These are phyloP conservation scores for Globodera ellingtonae DNA, from an alignment of 1,140 invertebrate species.

Conservation along the genomic window DNA sequence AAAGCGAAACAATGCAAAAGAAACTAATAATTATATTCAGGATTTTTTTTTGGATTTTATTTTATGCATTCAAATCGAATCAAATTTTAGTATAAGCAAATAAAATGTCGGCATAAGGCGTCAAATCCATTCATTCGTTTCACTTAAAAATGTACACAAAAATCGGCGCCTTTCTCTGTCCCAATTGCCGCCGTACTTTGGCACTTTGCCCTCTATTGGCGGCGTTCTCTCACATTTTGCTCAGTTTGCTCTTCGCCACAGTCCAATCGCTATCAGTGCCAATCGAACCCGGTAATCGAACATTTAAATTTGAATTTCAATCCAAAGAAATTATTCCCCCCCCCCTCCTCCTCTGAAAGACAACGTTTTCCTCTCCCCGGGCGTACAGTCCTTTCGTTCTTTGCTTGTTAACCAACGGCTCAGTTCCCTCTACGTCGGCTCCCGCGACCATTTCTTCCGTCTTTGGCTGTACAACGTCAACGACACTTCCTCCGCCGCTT, in stretches of 20 bases:
- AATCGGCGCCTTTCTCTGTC: not conserved
- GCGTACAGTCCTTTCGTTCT: not conserved
- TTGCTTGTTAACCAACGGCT: not conserved
- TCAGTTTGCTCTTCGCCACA: not conserved
- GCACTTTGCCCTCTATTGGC: not conserved
- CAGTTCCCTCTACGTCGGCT: slow-evolving; percentile 61
- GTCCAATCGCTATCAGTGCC: not conserved
- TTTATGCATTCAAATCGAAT: too few relatives aligned
- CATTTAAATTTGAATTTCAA: too few relatives aligned
- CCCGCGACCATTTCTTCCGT: slow-evolving; percentile 54
- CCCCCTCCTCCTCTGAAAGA: not conserved
- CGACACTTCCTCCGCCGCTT: slow-evolving; percentile 56
- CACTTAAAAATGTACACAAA: too few relatives aligned
- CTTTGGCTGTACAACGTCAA: slow-evolving; percentile 64
- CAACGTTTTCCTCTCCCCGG: not conserved
- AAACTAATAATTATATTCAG: too few relatives aligned
- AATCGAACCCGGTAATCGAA: not conserved
- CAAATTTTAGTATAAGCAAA: too few relatives aligned
- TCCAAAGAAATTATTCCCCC: too few relatives aligned
- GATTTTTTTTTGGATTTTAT: too few relatives aligned
- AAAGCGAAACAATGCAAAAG: too few relatives aligned
- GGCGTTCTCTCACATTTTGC: not conserved
- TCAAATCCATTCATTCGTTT: too few relatives aligned
- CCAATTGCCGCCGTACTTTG: not conserved
- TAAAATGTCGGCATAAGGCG: too few relatives aligned